These are phyloP conservation scores for Solenodon paradoxus DNA, from an alignment of 2,113 vertebrate genomes.

Conservation along the genomic window DNA sequence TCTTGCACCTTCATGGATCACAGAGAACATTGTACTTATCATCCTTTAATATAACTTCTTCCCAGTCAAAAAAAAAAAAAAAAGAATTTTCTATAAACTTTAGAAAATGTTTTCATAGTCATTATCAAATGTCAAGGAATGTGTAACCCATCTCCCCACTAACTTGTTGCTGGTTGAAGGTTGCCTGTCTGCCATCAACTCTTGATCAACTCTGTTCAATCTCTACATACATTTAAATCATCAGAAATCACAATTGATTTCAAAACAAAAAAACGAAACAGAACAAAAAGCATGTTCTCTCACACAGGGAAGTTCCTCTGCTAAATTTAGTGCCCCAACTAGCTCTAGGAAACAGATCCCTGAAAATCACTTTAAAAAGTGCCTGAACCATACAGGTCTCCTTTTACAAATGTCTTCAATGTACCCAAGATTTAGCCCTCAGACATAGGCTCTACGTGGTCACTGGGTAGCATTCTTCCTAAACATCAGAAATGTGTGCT, in stretches of 20 bases:
- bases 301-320: not conserved
- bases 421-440: not conserved
- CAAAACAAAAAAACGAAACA: constrained; percentile 16
- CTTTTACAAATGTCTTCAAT: not conserved
- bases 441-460: not conserved
- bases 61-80: constrained; percentile 38
- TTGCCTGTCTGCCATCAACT: not conserved
- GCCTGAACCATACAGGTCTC: not conserved
- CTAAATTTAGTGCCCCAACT: not conserved
- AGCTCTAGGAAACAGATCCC: not conserved
- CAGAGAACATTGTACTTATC: not conserved
- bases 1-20: not conserved
- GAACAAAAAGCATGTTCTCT: constrained; percentile 22
- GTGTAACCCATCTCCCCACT: not conserved
- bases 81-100: not conserved
- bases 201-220: not conserved
- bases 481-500: not conserved
- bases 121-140: not conserved
- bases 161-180: not conserved
- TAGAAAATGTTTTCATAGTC: not conserved
- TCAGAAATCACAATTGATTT: constrained; percentile 14
- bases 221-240: no score
- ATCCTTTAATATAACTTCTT: not conserved
- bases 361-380: not conserved
- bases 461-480: not conserved